Percentiles rank a stretch among this genome's conserved stretches.
phyloP scores from a whole-genome alignment of 23 tunicate genomes.

The Aplidium turbinatum region DNA sequence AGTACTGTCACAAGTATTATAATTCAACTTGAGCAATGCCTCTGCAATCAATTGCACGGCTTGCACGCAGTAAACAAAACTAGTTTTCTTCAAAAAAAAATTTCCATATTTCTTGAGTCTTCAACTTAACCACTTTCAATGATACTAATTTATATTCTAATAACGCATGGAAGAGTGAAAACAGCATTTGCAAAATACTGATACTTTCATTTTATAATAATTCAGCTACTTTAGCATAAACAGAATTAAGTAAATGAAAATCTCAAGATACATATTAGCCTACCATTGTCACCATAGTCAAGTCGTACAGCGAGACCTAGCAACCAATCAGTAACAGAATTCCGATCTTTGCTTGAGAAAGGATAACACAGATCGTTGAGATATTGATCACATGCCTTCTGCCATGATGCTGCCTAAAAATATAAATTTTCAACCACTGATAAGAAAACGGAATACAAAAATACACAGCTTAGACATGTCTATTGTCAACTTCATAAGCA shows the following conservation, averaged over 20 bases:
- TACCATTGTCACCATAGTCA: slow-evolving; percentile 78
- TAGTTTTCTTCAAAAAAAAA: no score
- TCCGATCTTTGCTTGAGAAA: slow-evolving; percentile 30
- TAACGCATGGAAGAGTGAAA: no score
- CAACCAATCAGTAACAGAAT: slow-evolving; percentile 67
- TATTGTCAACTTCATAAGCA: no score
- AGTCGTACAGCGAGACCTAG: slow-evolving; percentile 70
- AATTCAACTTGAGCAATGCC: no score
- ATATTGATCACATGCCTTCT: slow-evolving; percentile 41
- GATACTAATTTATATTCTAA: no score
- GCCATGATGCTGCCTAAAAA: slow-evolving; percentile 63
- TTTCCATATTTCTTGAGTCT: no score
- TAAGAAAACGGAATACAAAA: background rate
- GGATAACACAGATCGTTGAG: slow-evolving; percentile 74
- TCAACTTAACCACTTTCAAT: no score
- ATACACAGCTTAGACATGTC: no score
- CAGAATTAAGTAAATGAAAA: background rate
- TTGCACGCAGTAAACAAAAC: no score
- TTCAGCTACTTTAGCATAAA: background rate
- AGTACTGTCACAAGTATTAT: no score
- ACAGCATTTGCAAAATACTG: no score
- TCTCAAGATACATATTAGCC: background rate
- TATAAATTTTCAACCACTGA: background rate
- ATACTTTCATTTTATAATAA: background rate
- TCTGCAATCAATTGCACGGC: no score